Evolutionary conservation across 92 coral and sea anemone species (phyloP).

Genomic region (Epizoanthus rinbou): DNA sequence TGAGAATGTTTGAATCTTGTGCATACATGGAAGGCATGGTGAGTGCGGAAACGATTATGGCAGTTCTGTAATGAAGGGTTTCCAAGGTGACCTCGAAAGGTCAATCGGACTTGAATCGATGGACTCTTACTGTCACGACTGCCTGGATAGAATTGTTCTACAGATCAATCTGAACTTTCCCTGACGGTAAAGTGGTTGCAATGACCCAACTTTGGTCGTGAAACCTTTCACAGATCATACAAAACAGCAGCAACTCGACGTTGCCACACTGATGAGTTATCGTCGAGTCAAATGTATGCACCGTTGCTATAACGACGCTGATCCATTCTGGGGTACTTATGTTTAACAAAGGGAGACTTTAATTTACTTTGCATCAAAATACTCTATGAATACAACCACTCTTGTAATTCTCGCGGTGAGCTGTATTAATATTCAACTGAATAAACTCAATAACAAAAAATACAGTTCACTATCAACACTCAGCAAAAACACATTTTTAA

Average conservation of each 20-base stretch:
- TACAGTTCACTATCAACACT: no score
- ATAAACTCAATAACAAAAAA: no score
- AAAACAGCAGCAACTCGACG: neutral
- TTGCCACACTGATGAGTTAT: neutral
- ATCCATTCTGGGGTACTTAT: neutral
- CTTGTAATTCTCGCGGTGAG: no score
- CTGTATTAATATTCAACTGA: no score
- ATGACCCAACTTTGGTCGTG: neutral
- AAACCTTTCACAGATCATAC: neutral
- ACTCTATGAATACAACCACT: no score
- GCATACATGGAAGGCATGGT: conserved; percentile 54
- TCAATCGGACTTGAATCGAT: neutral
- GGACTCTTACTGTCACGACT: neutral
- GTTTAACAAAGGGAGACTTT: no score
- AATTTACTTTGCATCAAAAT: no score
- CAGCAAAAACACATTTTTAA: no score
- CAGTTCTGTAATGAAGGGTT: neutral
- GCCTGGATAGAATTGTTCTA: neutral
- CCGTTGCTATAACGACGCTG: conserved; percentile 2
- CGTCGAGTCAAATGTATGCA: neutral
- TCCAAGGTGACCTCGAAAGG: neutral
- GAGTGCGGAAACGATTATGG: neutral
- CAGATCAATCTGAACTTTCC: neutral
- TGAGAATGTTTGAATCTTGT: conserved; percentile 54
- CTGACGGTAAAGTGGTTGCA: neutral